Evolutionary conservation across 2,797 vertebrate genomes (phyloP).

Genomic region (Megalops cyprinoides): DNA sequence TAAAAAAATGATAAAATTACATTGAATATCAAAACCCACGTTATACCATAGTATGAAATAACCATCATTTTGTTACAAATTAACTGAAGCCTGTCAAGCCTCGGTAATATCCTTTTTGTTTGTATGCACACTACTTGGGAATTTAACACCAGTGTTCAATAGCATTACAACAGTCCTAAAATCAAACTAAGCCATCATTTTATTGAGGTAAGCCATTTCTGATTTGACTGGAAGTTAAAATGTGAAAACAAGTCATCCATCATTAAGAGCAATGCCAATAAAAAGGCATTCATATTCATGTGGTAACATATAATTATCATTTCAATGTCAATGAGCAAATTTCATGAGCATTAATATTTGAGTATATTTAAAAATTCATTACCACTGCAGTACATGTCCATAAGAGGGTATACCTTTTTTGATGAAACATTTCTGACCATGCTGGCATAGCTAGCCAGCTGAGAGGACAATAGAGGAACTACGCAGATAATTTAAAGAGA

Average conservation of each 20-base stretch:
- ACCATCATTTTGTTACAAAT: not conserved
- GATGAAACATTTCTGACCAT: not conserved
- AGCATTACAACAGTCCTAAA: not conserved
- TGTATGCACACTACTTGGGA: not conserved
- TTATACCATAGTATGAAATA: not conserved
- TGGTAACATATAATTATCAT: no score
- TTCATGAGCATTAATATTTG: not conserved
- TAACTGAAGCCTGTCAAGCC: conserved; percentile 3
- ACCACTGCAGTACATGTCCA: not conserved
- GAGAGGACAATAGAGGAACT: not conserved
- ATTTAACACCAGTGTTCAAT: not conserved
- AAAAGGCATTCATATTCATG: not conserved
- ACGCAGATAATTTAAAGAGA: not conserved
- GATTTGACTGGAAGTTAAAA: not conserved
- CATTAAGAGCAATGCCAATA: not conserved
- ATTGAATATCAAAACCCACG: no score
- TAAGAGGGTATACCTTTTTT: not conserved
- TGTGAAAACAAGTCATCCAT: not conserved
- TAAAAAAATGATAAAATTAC: no score
- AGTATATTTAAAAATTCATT: conserved; percentile 1
- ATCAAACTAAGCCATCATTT: not conserved
- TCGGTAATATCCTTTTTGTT: not conserved
- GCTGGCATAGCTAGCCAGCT: not conserved
- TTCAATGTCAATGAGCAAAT: not conserved
- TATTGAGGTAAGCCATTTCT: no score